phyloP scores from a whole-genome alignment of 2,113 vertebrate species.

The Dendropsophus ebraccatus region DNA sequence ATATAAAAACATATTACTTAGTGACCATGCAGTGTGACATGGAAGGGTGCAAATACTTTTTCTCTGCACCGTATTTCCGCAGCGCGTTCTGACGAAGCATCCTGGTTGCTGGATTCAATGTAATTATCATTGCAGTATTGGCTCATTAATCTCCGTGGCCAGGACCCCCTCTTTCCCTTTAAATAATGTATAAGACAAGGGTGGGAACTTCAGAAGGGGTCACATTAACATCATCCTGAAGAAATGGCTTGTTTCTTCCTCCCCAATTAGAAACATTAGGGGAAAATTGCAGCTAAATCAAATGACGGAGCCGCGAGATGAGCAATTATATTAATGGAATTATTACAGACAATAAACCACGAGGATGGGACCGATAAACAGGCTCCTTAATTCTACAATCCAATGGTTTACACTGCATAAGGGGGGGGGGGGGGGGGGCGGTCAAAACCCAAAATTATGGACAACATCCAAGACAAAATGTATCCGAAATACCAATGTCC shows the following conservation, averaged over 20 bases:
- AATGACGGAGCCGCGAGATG: background rate
- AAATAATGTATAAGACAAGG: background rate
- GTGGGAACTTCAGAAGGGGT: background rate
- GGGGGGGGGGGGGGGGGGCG: too few species aligned
- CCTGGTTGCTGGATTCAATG: background rate
- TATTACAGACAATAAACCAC: background rate
- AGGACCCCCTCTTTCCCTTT: background rate
- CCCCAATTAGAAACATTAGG: background rate
- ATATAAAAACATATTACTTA: background rate
- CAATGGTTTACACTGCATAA: too few species aligned
- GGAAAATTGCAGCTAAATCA: background rate
- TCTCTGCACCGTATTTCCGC: background rate
- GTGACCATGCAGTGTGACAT: background rate
- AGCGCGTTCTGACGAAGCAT: background rate
- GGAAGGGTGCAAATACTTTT: background rate
- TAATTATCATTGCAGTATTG: background rate
- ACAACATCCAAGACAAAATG: too few species aligned
- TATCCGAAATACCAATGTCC: too few species aligned
- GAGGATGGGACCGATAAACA: background rate
- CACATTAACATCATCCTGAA: background rate
- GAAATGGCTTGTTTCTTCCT: background rate
- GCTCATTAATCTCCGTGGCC: slow-evolving; percentile 10
- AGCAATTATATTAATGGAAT: background rate
- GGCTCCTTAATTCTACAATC: background rate
- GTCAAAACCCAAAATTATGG: too few species aligned